Evolutionary conservation across 2,797 vertebrate genomes (phyloP), one percentile per base, ranked within the genome.

Genomic region (Sebastes minor): DNA sequence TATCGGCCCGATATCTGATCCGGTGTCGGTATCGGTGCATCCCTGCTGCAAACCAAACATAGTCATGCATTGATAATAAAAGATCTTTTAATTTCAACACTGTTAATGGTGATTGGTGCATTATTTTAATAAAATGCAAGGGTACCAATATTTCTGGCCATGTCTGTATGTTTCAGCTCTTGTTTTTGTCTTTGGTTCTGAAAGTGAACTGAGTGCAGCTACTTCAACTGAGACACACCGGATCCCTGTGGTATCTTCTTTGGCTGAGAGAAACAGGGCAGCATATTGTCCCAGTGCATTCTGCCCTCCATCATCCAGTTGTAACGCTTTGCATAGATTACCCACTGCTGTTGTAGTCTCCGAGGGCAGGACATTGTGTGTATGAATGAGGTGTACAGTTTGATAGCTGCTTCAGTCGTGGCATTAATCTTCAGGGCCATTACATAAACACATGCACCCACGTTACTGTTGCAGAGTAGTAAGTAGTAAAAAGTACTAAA

Each of bases 241-340:
- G 8, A 52, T 52, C 49, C 18, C 18, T n/a, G 49, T n/a, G 49
- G 49, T n/a, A n/a, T 52, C 8, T 52, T n/a, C 46, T 52, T n/a
- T 52, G 46, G 42, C 16, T 46, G 16, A 46, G 42, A 46, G 42
- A 46, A 46, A 18, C 42, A 56, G 33, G 30, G 52, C 8, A 32
- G 46, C 28, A 4, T 11, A 32, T 62, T 60, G 70, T 63, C 13
- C 20, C 13, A 9, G 38, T 61, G 66, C 38, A 38, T 46, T 38
- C 70, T 70, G 25, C 56, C 69, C 38, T 69, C 59, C 14, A 22
- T 67, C 38, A 25, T 60, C 18, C 53, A 53, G 68, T 64, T 70
- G 73, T 73, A 59, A 80, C 82, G 55, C 76, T 91, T 86, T 91
- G 74, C 86, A 91, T 92, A 81, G 81, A 92, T 85, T 83, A 86